These are phyloP conservation scores for Dysdera silvatica DNA, from an alignment of 1,140 invertebrate species.

Conservation along the genomic window DNA sequence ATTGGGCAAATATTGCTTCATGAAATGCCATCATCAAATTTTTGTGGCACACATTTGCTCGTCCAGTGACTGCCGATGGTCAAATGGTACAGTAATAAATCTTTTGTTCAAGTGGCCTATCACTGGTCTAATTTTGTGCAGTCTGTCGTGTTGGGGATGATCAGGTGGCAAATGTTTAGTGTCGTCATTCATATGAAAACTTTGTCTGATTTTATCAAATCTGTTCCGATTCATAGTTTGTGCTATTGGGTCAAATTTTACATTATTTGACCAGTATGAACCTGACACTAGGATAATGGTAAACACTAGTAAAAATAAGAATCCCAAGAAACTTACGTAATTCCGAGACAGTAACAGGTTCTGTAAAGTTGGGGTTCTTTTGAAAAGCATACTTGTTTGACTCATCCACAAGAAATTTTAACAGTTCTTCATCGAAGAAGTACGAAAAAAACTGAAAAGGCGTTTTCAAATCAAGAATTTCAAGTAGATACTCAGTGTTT, in stretches of 20 bases:
- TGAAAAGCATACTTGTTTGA: neutral
- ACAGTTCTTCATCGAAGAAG: neutral
- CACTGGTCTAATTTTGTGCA: neutral
- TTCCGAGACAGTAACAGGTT: neutral
- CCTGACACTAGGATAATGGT: neutral
- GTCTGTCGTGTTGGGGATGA: neutral
- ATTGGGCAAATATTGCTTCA: slow-evolving; percentile 36
- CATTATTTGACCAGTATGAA: neutral
- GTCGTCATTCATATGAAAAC: neutral
- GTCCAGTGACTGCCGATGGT: neutral
- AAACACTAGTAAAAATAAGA: neutral
- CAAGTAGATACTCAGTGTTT: neutral
- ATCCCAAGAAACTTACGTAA: neutral
- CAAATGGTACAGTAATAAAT: neutral
- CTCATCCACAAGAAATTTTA: neutral
- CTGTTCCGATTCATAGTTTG: neutral
- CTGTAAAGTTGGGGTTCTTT: neutral
- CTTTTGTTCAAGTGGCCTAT: neutral
- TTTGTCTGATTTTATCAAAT: neutral
- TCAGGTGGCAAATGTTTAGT: neutral
- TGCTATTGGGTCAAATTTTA: neutral
- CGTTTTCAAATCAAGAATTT: neutral
- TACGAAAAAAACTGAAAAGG: neutral
- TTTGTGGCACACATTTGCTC: neutral
- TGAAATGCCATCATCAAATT: too few relatives aligned